phyloP scores from a whole-genome alignment of 2,797 vertebrate species.

The Mus caroli region DNA sequence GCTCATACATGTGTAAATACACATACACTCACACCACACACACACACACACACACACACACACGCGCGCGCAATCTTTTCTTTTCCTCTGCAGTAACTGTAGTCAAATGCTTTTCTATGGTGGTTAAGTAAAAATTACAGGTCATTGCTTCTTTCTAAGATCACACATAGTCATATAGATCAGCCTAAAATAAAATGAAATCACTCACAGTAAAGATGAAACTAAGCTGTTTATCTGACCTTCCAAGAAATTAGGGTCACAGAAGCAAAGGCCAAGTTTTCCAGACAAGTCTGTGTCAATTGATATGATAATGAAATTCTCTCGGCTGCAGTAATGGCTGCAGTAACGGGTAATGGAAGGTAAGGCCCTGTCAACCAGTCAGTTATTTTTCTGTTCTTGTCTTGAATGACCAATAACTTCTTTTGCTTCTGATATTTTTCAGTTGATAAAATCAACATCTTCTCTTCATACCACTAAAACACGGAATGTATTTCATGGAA shows the following conservation, averaged over 20 bases:
- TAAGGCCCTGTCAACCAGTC: neutral
- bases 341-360: neutral
- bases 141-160: neutral
- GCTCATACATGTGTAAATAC: neutral
- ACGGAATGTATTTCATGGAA: neutral
- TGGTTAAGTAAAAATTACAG: neutral
- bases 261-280: neutral
- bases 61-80: neutral
- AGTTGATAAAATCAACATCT: neutral
- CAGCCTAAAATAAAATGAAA: neutral
- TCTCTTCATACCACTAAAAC: neutral
- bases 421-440: neutral
- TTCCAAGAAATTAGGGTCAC: neutral
- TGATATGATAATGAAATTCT: neutral
- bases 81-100: conserved; percentile 24
- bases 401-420: neutral
- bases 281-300: neutral
- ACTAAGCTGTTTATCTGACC: neutral
- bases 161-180: neutral
- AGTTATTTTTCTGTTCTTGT: neutral
- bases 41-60: neutral
- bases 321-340: neutral
- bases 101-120: conserved; percentile 33
- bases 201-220: neutral
- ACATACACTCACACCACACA: neutral